phyloP scores from a whole-genome alignment of 1,140 invertebrate genomes.

The Nilaparvata lugens region DNA sequence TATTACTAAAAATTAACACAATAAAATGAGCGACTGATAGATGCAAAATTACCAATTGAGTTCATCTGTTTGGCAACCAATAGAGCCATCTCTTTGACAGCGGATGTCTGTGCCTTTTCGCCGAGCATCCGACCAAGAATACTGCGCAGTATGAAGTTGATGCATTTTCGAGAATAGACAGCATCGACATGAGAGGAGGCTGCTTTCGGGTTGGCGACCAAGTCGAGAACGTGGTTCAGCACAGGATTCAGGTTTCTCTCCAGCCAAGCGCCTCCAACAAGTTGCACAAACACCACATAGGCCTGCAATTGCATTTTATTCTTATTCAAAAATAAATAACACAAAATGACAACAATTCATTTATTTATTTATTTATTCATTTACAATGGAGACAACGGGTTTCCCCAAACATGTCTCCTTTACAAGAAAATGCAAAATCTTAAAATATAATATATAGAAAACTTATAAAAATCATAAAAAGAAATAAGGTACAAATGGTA shows the following conservation, averaged over 20 bases:
- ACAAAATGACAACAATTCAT: no score
- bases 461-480: no score
- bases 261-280: slow-evolving; percentile 87
- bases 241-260: slow-evolving; percentile 83
- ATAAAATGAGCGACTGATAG: no score
- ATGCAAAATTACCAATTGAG: slow-evolving; percentile 53
- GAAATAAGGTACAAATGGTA: no score
- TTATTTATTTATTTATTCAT: no score
- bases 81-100: slow-evolving; percentile 88
- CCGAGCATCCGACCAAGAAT: slow-evolving; percentile 88
- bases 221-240: slow-evolving; percentile 79
- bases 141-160: slow-evolving; percentile 88
- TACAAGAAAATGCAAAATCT: no score
- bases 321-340: no score
- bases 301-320: no score
- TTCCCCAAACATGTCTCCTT: no score
- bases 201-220: slow-evolving; percentile 89
- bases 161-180: slow-evolving; percentile 94
- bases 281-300: slow-evolving; percentile 89
- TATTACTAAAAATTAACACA: no score
- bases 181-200: slow-evolving; percentile 93
- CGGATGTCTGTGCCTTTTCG: slow-evolving; percentile 92
- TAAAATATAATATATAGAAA: no score
- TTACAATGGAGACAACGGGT: no score
- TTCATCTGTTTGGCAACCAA: slow-evolving; percentile 93